phyloP scores from a whole-genome alignment of 2,113 vertebrate species.

The Microcebus tavaratra region DNA sequence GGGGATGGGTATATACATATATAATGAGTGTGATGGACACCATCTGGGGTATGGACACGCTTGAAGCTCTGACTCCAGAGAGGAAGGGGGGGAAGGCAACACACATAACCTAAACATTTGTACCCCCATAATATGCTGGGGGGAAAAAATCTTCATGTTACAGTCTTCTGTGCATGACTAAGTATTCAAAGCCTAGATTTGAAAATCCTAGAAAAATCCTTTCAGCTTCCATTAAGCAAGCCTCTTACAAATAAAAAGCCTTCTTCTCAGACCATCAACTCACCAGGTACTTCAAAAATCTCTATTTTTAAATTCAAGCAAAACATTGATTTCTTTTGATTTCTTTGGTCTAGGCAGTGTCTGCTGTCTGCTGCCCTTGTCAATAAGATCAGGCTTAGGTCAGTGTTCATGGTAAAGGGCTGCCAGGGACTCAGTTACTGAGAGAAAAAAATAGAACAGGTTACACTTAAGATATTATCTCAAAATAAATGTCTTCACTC shows the following conservation, averaged over 20 bases:
- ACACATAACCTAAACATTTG: no score
- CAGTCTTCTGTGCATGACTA: background rate
- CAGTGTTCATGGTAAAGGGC: background rate
- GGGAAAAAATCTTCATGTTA: background rate
- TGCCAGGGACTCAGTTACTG: background rate
- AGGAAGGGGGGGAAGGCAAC: no score
- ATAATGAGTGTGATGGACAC: no score
- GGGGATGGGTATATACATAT: no score
- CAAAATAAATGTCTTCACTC: background rate
- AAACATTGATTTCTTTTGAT: background rate
- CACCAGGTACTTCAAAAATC: background rate
- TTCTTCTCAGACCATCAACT: background rate
- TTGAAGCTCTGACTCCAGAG: no score
- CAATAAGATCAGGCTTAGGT: background rate
- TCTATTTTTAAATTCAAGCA: background rate
- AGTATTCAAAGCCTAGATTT: constrained; percentile 31
- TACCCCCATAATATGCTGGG: no score
- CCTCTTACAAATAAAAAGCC: background rate
- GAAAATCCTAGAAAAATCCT: background rate
- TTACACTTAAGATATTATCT: background rate
- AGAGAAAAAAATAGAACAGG: background rate
- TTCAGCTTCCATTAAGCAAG: background rate
- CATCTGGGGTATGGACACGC: no score
- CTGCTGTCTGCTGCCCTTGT: background rate
- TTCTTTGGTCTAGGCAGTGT: background rate